Evolutionary conservation across 2,888 invertebrate species (phyloP), one percentile per base, ranked within the genome.

Genomic region (Drepanosiphum platanoidis): DNA sequence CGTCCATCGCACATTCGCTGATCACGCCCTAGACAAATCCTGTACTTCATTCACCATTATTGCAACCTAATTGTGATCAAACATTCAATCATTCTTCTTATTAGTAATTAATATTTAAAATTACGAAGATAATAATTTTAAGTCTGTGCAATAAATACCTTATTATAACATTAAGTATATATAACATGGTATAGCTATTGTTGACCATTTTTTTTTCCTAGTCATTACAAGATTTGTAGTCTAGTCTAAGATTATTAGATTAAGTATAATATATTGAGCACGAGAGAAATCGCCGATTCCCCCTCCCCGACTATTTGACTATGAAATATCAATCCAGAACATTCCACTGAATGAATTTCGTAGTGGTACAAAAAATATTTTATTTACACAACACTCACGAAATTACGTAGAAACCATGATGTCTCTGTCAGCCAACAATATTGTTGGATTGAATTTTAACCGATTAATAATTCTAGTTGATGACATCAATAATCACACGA

Each of bases 1-100:
- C 46, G 36, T 66, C 36, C n/a, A 77, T 70, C n/a, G 32, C 52
- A 68, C 52, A 36, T 68, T 52, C 5, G 83, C 22, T 64, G 58
- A 77, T 77, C 75, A 75, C 68, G 77, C 77, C 68, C 68, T 77
- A 84, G 84, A 84, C 84, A 77, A 84, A 84, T 84, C 84, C 68
- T 77, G 22, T 39, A 74, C 68, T 84, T 83, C 74, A 75, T 77
- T 84, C 84, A 84, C 84, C 84, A 84, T 82, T 52, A 77, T 84
- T 84, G 84, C 84, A 84, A 84, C 84, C 84, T 77, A 68, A 84
- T 84, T 84, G 84, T 84, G 84, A 84, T 84, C 75, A 84, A 84
- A 77, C 75, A 84, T 84, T 84, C 84, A 84, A 84, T 84, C 84
- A 84, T 84, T 84, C 75, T 84, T 84, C 84, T 84, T 84, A 77